Conservation (phyloP, 1,140 invertebrate species). For the Amyelois transitella region DNA sequence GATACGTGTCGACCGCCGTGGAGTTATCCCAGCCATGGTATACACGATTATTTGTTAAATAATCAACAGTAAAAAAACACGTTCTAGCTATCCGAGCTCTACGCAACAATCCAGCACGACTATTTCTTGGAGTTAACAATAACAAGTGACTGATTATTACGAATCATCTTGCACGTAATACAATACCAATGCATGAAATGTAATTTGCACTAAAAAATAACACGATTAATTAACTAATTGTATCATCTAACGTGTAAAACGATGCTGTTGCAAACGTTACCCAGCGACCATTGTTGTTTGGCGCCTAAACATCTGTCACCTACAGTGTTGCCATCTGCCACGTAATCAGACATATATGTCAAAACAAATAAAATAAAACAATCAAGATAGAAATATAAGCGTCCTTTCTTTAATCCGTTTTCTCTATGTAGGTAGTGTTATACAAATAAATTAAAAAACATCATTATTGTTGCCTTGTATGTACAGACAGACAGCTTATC, state of each 20-base stretch:
- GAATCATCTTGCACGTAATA: not conserved
- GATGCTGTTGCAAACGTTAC: slow-evolving; percentile 33
- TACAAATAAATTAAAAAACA: no score
- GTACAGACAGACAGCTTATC: no score
- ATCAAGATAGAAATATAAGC: no score
- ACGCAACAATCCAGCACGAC: not conserved
- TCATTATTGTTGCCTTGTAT: no score
- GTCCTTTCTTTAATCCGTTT: no score
- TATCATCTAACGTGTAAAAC: slow-evolving; percentile 19
- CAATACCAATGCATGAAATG: not conserved
- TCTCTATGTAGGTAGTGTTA: no score
- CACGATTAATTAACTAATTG: not conserved
- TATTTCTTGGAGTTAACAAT: not conserved
- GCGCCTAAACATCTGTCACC: slow-evolving; percentile 71
- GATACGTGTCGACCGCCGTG: slow-evolving; percentile 48
- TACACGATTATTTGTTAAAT: not conserved
- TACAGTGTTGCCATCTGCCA: slow-evolving; percentile 17
- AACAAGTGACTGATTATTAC: not conserved
- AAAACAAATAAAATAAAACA: no score
- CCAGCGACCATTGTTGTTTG: slow-evolving; percentile 61
- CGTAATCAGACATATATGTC: no score
- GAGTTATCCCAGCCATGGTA: slow-evolving; percentile 57
- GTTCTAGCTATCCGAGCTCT: not conserved
- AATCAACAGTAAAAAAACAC: slow-evolving; percentile 2
- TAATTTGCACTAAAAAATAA: not conserved